Conservation (phyloP, 2,113 vertebrate species). For the Elephantulus edwardii region DNA sequence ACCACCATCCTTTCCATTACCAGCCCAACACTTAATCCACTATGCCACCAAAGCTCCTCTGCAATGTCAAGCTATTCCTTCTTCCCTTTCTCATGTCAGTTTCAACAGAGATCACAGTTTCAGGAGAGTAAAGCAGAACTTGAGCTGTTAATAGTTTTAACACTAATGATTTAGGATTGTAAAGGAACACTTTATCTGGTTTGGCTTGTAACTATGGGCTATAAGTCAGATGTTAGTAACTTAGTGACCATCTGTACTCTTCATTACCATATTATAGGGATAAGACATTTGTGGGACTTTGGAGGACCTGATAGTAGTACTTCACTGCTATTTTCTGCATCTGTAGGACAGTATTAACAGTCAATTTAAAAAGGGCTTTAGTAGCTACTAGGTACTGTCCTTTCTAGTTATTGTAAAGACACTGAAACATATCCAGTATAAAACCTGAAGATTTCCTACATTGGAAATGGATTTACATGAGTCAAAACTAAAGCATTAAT, state of each 20-base stretch:
- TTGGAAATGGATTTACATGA: constrained; percentile 37
- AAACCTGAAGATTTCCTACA: constrained; percentile 48
- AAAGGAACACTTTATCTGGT: too few relatives aligned
- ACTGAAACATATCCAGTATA: constrained; percentile 8
- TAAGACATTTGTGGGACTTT: constrained; percentile 7
- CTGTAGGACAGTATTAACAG: constrained; percentile 37
- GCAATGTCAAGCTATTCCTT: too few relatives aligned
- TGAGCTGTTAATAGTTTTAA: too few relatives aligned
- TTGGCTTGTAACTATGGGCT: too few relatives aligned
- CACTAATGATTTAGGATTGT: too few relatives aligned
- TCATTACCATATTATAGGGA: background rate
- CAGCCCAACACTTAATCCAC: too few relatives aligned
- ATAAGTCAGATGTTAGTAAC: too few relatives aligned
- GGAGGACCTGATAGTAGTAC: constrained; percentile 14
- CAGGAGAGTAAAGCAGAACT: too few relatives aligned
- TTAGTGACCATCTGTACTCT: background rate
- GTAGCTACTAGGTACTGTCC: background rate
- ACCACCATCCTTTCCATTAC: too few relatives aligned
- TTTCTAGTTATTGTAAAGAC: background rate
- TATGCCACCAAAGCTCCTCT: too few relatives aligned
- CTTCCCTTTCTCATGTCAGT: too few relatives aligned
- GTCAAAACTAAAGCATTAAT: constrained; percentile 25
- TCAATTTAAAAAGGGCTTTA: constrained; percentile 31
- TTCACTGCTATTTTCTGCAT: constrained; percentile 57
- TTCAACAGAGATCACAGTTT: too few relatives aligned